Base-by-base conservation (phyloP, 2,888 invertebrate species). In the Subacronicta megacephala region DNA sequence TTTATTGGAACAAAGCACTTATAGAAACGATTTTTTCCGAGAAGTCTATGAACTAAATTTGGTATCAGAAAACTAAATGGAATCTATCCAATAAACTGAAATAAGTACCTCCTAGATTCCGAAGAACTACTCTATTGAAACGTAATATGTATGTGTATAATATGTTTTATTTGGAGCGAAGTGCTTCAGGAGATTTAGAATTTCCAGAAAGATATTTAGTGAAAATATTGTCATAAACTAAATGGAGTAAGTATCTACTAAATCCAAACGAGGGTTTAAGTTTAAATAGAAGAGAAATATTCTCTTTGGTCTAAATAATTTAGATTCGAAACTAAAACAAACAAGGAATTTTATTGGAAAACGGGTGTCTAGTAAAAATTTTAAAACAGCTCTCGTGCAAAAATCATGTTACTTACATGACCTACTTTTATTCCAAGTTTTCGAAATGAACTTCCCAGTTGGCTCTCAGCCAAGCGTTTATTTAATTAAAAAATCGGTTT, bases 401-500 rank as follows among this genome's bases (percentile, higher is more conserved):
- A 67, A 61, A 75, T 75, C 63, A 65, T 62, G 33, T 60, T 60
- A 62, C 65, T 70, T 67, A 68, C 75, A 72, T 71, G 75, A 72
- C 75, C 75, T 58, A 75, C 58, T 70, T 75, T 58, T 62, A 61
- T 67, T 60, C 57, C 62, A 67, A 72, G 75, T 75, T 70, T 70
- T 46, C 64, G 57, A 67, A 62, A 61, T 54, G 63, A 75, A 65
- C 60, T 65, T 62, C 33, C 62, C 17, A 51, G 55, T 58, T 75
- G 75, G 75, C 62, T 60, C 57, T 29, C 46, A 52, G 70, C 75
- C 75, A 75, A 64, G 56, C 65, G 65, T 65, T 68, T 72, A 75
- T 75, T 75, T 75, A 70, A 75, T 72, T 75, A 67, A 75, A 74
- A 75, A 72, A 69, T 59, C 74, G 63, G 62, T 74, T 67, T 60